These are phyloP conservation scores for Serinus canaria DNA, from an alignment of 2,113 vertebrate genomes.

Conservation along the genomic window DNA sequence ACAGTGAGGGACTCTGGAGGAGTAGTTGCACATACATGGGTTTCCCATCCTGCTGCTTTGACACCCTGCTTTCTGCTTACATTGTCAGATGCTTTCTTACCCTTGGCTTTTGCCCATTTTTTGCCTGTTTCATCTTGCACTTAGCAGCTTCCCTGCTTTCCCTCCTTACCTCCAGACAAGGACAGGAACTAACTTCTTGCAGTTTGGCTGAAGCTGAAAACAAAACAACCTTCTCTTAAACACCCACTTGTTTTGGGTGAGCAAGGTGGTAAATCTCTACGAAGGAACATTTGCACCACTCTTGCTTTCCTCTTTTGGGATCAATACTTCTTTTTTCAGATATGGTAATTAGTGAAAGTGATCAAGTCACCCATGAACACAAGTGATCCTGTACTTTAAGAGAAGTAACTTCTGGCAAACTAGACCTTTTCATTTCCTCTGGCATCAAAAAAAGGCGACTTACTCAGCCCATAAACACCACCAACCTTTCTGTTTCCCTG, in stretches of 20 bases:
- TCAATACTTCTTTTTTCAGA: background rate
- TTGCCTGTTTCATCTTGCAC: background rate
- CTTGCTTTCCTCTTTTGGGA: background rate
- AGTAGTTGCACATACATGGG: background rate
- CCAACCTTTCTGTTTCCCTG: background rate
- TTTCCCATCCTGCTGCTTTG: background rate
- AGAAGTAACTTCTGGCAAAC: background rate
- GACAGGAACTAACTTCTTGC: background rate
- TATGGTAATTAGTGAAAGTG: background rate
- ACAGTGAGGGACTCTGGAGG: fast-evolving
- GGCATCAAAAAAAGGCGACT: background rate
- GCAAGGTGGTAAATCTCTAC: background rate
- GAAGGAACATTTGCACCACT: background rate
- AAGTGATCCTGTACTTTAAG: background rate
- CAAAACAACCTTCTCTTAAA: background rate
- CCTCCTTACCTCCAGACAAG: background rate
- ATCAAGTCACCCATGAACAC: background rate
- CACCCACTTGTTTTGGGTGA: background rate
- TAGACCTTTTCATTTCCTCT: background rate
- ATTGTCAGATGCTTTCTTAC: background rate
- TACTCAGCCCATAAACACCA: background rate
- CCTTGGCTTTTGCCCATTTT: background rate
- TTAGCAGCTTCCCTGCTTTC: background rate
- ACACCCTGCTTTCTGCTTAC: background rate
- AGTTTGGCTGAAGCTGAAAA: background rate